Conservation (phyloP, 2,888 invertebrate genomes). For the Hemaris fuciformis region DNA sequence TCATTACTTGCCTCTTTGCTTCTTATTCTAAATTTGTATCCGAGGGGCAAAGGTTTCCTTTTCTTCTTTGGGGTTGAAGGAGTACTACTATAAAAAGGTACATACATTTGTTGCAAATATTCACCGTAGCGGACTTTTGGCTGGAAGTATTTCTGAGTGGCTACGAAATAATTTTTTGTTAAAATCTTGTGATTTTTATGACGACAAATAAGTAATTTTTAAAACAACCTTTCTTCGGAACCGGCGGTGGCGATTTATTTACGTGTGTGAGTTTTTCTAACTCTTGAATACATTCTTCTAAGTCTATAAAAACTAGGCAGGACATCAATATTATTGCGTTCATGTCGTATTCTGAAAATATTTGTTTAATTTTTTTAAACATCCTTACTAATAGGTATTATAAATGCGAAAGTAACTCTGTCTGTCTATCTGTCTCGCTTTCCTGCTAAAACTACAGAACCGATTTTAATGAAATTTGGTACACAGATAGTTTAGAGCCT, state of each 20-base stretch:
- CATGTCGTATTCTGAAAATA: constrained; percentile 62
- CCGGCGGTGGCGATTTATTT: constrained; percentile 27
- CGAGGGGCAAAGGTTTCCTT: constrained; percentile 42
- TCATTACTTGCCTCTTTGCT: constrained; percentile 44
- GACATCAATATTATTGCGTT: constrained; percentile 67
- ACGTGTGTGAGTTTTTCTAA: constrained; percentile 47
- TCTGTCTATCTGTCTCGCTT: no score
- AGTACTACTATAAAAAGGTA: constrained; percentile 44
- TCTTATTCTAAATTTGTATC: constrained; percentile 56
- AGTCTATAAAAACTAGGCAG: constrained; percentile 64
- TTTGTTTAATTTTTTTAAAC: constrained; percentile 3
- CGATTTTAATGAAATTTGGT: no score
- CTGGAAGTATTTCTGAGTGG: constrained; percentile 40
- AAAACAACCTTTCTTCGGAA: constrained; percentile 39
- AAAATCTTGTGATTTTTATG: no score
- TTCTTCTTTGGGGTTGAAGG: constrained; percentile 30
- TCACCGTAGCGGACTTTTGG: constrained; percentile 55
- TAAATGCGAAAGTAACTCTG: no score
- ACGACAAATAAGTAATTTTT: no score
- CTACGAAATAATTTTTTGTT: constrained; percentile 34
- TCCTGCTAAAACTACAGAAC: no score
- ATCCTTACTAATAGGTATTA: no score
- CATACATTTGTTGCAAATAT: constrained; percentile 55
- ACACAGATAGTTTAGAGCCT: no score
- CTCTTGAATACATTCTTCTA: constrained; percentile 56